phyloP scores from a whole-genome alignment of 2,797 vertebrate species.

The Astyanax mexicanus region DNA sequence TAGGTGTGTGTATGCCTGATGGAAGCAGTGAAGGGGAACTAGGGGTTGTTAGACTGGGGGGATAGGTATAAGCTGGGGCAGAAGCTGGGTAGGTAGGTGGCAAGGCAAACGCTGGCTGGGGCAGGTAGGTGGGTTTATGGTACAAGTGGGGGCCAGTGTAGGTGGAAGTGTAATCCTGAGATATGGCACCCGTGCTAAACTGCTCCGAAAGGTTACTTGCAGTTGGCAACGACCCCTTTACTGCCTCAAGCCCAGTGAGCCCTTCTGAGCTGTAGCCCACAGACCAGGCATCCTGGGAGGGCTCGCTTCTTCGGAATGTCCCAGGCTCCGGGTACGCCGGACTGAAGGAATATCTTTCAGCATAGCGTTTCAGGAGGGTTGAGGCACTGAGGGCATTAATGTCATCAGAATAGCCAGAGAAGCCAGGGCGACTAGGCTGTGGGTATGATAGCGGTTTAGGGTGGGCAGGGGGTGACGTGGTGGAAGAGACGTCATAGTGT shows the following conservation, averaged over 20 bases:
- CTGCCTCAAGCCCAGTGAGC: conserved; percentile 83
- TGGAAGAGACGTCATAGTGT: conserved; percentile 95
- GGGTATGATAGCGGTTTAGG: conserved; percentile 88
- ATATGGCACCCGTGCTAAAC: conserved; percentile 68
- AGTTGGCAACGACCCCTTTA: conserved; percentile 77
- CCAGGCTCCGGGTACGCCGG: conserved; percentile 81
- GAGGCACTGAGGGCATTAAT: conserved; percentile 95
- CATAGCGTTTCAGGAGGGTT: conserved; percentile 94
- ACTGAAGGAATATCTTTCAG: conserved; percentile 92
- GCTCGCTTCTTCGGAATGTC: conserved; percentile 87
- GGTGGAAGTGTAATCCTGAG: conserved; percentile 88
- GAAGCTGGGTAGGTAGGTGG: conserved; percentile 76
- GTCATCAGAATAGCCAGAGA: conserved; percentile 90
- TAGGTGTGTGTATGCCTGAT: conserved; percentile 85
- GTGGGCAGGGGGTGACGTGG: conserved; percentile 87
- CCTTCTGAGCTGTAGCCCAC: conserved; percentile 82
- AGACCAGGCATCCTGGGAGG: conserved; percentile 84
- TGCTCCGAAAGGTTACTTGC: conserved; percentile 73
- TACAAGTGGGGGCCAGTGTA: conserved; percentile 76
- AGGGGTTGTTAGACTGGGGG: conserved; percentile 77
- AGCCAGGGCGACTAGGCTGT: conserved; percentile 80
- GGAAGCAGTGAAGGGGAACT: conserved; percentile 85
- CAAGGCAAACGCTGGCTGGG: conserved; percentile 78
- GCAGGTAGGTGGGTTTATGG: conserved; percentile 82
- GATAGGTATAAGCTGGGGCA: conserved; percentile 79